Evolutionary conservation across 2,797 vertebrate species (phyloP).

Genomic region (Chelon auratus): DNA sequence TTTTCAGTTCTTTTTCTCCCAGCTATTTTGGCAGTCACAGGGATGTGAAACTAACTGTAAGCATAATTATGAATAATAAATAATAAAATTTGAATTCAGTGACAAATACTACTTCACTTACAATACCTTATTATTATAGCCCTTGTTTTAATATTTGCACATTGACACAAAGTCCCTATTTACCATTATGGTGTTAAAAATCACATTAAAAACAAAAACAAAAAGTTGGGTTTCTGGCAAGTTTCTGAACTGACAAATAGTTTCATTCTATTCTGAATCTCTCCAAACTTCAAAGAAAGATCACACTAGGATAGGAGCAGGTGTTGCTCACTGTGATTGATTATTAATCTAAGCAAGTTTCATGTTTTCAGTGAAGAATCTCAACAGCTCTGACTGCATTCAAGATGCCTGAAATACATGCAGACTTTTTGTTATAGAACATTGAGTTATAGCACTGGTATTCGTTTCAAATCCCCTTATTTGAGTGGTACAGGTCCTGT

Average conservation of each 20-base stretch:
- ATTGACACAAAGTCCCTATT: no score
- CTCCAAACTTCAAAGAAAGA: neutral
- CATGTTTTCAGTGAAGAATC: neutral
- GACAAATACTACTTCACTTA: neutral
- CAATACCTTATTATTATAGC: no score
- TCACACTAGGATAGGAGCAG: neutral
- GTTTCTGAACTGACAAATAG: neutral
- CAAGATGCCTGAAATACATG: neutral
- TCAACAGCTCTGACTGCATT: neutral
- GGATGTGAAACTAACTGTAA: neutral
- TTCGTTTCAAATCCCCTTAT: neutral
- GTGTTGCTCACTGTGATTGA: slow-evolving; percentile 3
- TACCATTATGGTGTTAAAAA: no score
- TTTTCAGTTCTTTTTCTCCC: neutral
- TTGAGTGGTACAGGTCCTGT: neutral
- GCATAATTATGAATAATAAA: neutral
- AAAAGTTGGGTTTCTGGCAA: no score
- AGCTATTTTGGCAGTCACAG: neutral
- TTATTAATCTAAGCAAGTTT: neutral
- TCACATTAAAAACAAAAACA: no score
- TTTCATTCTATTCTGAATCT: neutral
- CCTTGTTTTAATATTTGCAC: no score
- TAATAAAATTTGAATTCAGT: neutral
- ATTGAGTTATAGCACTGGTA: neutral
- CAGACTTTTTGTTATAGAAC: neutral